These are phyloP conservation scores for Adela reaumurella DNA, from an alignment of 2,888 invertebrate genomes.

Conservation along the genomic window DNA sequence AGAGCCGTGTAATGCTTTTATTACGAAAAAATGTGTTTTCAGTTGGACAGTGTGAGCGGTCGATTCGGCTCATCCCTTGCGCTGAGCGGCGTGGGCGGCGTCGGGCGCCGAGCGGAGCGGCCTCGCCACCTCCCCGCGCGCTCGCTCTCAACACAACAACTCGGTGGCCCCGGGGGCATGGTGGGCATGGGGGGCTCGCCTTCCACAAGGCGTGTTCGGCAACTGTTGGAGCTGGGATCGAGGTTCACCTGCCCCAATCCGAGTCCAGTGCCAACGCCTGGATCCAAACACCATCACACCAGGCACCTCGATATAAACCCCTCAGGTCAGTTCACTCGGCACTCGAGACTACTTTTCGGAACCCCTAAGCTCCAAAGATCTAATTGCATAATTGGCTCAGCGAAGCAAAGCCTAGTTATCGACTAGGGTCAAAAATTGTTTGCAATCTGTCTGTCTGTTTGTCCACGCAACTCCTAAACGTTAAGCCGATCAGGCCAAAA, in stretches of 20 bases:
- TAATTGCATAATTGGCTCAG: no score
- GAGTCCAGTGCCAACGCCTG: constrained; percentile 73
- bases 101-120: constrained; percentile 52
- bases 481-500: no score
- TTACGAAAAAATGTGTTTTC: no score
- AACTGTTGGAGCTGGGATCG: constrained; percentile 68
- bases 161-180: constrained; percentile 26
- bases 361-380: no score
- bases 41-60: constrained; percentile 55
- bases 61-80: constrained; percentile 59
- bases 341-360: no score
- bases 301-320: constrained; percentile 85
- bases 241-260: constrained; percentile 61
- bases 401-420: no score
- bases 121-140: constrained; percentile 66
- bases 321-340: constrained; percentile 73
- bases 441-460: no score
- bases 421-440: no score
- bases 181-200: constrained; percentile 59
- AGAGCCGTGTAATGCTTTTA: no score
- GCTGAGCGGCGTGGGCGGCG: constrained; percentile 44
- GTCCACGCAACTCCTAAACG: no score
- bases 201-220: constrained; percentile 76
- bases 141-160: constrained; percentile 71
- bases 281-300: constrained; percentile 73